These are phyloP conservation scores for Gavia stellata DNA, from an alignment of 2,113 vertebrate genomes.

Conservation along the genomic window DNA sequence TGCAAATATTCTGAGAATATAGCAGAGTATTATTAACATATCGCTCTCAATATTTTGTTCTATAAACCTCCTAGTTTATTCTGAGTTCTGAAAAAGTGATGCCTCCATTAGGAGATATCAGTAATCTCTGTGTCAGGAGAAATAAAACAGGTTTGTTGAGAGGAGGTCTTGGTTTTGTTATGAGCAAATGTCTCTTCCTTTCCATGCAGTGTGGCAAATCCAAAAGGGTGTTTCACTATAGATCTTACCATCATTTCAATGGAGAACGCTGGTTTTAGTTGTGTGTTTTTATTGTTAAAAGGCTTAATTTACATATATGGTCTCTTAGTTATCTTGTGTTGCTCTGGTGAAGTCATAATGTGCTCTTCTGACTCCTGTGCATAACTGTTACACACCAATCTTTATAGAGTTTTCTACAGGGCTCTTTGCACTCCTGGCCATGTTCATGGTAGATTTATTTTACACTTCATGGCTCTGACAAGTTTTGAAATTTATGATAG, in stretches of 20 bases:
- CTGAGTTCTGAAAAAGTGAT: neutral
- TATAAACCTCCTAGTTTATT: neutral
- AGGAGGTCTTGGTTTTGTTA: neutral
- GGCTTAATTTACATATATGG: neutral
- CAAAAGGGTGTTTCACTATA: neutral
- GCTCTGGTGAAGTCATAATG: neutral
- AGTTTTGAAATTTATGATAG: neutral
- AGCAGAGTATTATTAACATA: neutral
- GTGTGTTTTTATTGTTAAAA: neutral
- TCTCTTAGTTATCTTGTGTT: neutral
- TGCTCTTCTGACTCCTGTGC: neutral
- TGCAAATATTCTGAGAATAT: neutral
- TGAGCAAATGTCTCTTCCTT: neutral
- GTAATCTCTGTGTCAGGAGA: neutral
- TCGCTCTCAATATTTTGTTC: neutral
- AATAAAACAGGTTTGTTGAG: neutral
- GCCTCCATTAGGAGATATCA: neutral
- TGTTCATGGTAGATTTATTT: neutral
- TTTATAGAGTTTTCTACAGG: neutral
- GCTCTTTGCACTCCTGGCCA: neutral
- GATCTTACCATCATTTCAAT: neutral
- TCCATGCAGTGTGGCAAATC: neutral
- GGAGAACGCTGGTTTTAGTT: neutral
- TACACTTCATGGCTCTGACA: neutral
- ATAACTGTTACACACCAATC: neutral